Percentiles rank a stretch among this genome's conserved stretches.
phyloP scores from a whole-genome alignment of 2,113 vertebrate species.

The Etheostoma spectabile region DNA sequence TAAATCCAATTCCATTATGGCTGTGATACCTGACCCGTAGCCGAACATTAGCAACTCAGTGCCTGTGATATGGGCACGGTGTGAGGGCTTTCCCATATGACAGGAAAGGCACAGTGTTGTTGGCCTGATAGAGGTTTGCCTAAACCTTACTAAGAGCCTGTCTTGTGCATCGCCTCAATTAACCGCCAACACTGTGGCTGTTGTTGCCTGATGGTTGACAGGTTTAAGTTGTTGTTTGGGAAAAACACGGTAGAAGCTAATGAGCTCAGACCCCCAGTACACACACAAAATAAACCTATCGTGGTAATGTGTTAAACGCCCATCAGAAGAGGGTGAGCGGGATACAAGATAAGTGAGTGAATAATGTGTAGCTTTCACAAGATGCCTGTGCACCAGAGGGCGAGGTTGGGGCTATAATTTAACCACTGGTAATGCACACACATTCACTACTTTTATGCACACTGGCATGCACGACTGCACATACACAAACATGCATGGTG shows the following conservation, averaged over 20 bases:
- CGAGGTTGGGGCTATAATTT: constrained; percentile 29
- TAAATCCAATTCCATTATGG: not conserved
- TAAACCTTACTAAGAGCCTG: not conserved
- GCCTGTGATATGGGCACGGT: not conserved
- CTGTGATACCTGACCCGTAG: not conserved
- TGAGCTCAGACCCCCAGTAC: not conserved
- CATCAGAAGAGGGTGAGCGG: not conserved
- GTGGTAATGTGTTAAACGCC: not conserved
- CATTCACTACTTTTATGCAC: constrained; percentile 7
- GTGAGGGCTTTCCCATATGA: not conserved
- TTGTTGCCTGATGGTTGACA: constrained; percentile 17
- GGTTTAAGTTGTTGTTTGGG: constrained; percentile 9
- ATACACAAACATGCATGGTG: constrained; percentile 16
- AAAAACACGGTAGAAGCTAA: constrained; percentile 4
- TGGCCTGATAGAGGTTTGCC: not conserved
- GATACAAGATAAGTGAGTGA: constrained; percentile 9
- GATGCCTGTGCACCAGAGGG: constrained; percentile 26
- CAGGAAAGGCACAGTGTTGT: not conserved
- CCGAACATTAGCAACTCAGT: not conserved
- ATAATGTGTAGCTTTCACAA: constrained; percentile 13
- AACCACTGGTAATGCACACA: not conserved
- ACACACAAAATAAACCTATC: constrained; percentile 22
- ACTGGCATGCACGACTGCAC: constrained; percentile 21
- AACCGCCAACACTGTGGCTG: not conserved
- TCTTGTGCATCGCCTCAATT: not conserved